Conservation (phyloP, 2,888 invertebrate species). For the Brachypalpus laphriformis region DNA sequence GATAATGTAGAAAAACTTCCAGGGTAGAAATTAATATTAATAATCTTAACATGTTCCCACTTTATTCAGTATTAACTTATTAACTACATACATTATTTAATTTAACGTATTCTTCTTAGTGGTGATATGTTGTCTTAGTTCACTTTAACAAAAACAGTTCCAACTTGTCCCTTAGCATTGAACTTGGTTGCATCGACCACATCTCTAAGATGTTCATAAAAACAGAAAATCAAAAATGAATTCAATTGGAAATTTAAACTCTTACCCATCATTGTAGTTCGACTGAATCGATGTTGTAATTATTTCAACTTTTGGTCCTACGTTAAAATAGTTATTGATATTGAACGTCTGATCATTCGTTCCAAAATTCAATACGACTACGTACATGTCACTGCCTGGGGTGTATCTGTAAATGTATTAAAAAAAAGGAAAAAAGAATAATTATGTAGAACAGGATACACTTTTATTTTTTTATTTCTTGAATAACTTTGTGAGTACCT, state of each 20-base stretch:
- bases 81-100: not conserved
- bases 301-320: conserved; percentile 79
- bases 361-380: conserved; percentile 85
- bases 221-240: not conserved
- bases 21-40: no score
- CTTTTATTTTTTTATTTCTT: no score
- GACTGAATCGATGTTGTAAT: conserved; percentile 81
- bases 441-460: no score
- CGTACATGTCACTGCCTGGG: conserved; percentile 78
- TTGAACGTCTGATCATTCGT: conserved; percentile 82
- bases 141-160: conserved; percentile 79
- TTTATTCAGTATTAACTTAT: not conserved
- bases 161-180: conserved; percentile 78
- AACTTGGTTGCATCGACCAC: conserved; percentile 76
- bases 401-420: conserved; percentile 75
- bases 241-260: not conserved
- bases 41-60: no score
- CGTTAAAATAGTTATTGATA: conserved; percentile 79
- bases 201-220: conserved; percentile 74
- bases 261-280: conserved; percentile 79
- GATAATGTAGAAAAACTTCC: no score
- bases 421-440: no score
- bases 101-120: no score
- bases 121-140: no score
- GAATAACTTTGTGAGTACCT: no score